These are phyloP conservation scores for Vesta saturnalis DNA, from an alignment of 2,888 invertebrate species.

Conservation along the genomic window DNA sequence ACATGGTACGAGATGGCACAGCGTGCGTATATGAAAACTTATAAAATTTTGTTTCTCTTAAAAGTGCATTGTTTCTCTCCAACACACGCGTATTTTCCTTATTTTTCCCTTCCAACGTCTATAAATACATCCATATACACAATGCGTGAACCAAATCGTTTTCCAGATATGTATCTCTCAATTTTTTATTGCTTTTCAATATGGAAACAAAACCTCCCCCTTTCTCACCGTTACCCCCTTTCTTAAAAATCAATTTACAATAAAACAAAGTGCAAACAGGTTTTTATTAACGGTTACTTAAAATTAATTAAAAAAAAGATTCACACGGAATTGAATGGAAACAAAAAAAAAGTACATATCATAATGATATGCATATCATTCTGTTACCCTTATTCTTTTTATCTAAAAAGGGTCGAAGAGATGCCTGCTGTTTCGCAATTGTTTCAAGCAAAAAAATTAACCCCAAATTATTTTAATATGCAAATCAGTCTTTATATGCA, in stretches of 20 bases:
- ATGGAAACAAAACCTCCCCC: background rate
- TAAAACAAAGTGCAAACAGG: conserved; percentile 21
- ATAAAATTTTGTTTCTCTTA: conserved; percentile 32
- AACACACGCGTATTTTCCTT: conserved; percentile 17
- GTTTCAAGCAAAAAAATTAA: conserved; percentile 58
- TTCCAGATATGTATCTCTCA: conserved; percentile 22
- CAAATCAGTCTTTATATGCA: conserved; percentile 52
- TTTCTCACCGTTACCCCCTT: background rate
- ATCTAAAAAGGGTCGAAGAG: conserved; percentile 32
- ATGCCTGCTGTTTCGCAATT: conserved; percentile 50
- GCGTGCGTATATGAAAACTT: conserved; percentile 39
- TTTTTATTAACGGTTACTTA: conserved; percentile 24
- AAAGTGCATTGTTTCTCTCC: conserved; percentile 22
- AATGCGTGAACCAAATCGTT: conserved; percentile 25
- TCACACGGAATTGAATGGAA: conserved; percentile 46
- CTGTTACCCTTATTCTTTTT: conserved; percentile 39
- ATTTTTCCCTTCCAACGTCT: conserved; percentile 6
- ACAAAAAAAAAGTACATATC: conserved; percentile 33
- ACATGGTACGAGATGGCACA: conserved; percentile 41
- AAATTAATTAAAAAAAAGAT: conserved; percentile 49
- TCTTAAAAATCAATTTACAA: conserved; percentile 9
- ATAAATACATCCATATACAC: conserved; percentile 7
- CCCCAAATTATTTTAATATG: conserved; percentile 55
- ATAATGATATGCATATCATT: conserved; percentile 53
- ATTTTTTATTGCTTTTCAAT: conserved; percentile 31